Evolutionary conservation across 2,888 invertebrate genomes (phyloP).

Genomic region (Agrotis puta): DNA sequence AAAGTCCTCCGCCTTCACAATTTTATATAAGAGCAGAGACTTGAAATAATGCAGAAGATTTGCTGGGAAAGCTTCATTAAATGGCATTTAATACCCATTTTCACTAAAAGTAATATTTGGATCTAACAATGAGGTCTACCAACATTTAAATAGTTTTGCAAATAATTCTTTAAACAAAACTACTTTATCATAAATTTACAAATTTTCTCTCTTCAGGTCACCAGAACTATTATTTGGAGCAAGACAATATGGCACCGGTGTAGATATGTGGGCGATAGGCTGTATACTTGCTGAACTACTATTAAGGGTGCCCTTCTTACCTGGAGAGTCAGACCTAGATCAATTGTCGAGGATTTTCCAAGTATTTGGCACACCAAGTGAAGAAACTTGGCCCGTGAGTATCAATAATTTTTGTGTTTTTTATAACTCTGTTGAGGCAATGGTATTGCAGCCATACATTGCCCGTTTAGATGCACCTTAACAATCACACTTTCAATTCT

Average conservation of each 20-base stretch:
- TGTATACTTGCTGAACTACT: slow-evolving; percentile 99
- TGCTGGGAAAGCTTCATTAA: no score
- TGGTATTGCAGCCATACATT: no score
- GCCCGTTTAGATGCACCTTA: no score
- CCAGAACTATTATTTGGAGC: slow-evolving; percentile 99
- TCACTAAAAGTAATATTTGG: no score
- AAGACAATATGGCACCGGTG: slow-evolving; percentile 97
- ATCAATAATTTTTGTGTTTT: no score
- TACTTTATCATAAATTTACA: no score
- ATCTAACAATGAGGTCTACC: no score
- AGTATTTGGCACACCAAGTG: slow-evolving; percentile 98
- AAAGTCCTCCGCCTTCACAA: no score
- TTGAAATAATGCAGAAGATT: no score
- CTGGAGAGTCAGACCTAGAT: slow-evolving; percentile 99
- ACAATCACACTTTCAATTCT: slow-evolving; percentile 32
- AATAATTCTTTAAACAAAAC: no score
- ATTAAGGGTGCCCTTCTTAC: slow-evolving; percentile 97
- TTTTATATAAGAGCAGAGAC: background rate
- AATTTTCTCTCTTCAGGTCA: slow-evolving; percentile 86
- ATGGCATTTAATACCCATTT: no score
- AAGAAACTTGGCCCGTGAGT: slow-evolving; percentile 97
- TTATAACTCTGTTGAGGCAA: background rate
- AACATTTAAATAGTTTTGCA: no score
- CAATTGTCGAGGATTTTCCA: slow-evolving; percentile 98
- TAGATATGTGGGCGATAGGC: slow-evolving; percentile 99